These are phyloP conservation scores for Yponomeuta cagnagella DNA, from an alignment of 2,888 invertebrate genomes.

Conservation along the genomic window DNA sequence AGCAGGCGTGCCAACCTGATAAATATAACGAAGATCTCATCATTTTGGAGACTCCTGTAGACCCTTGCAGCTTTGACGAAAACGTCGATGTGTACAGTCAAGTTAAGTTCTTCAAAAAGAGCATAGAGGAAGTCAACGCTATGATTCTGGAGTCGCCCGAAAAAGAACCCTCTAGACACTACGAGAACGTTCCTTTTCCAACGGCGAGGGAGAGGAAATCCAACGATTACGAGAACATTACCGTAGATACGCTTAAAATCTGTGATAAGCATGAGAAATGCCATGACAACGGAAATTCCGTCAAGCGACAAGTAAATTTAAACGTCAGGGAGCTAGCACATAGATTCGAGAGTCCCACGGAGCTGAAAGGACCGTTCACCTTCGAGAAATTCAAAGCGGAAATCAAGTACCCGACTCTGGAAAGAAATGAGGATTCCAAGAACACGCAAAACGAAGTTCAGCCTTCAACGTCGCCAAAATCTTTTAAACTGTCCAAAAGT, in stretches of 20 bases:
- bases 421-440: slow-evolving; percentile 42
- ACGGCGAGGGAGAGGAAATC: slow-evolving; percentile 26
- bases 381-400: slow-evolving; percentile 71
- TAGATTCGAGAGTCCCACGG: slow-evolving; percentile 79
- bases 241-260: slow-evolving; percentile 50
- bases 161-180: slow-evolving; percentile 35
- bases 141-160: slow-evolving; percentile 54
- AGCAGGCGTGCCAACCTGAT: slow-evolving; percentile 74
- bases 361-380: slow-evolving; percentile 72
- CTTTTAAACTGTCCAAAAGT: slow-evolving; percentile 74
- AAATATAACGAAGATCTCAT: slow-evolving; percentile 53
- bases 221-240: slow-evolving; percentile 57
- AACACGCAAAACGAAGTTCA: slow-evolving; percentile 40
- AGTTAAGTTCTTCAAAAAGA: slow-evolving; percentile 84
- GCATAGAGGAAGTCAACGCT: slow-evolving; percentile 84
- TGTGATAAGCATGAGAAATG: slow-evolving; percentile 47
- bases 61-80: slow-evolving; percentile 43
- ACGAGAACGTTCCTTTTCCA: slow-evolving; percentile 51
- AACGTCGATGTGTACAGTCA: slow-evolving; percentile 81
- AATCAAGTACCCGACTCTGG: slow-evolving; percentile 54
- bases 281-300: slow-evolving; percentile 45
- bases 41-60: slow-evolving; percentile 75
- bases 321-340: slow-evolving; percentile 79
- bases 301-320: slow-evolving; percentile 45
- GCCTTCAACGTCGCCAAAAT: slow-evolving; percentile 78